A percentile compares a stretch with the other conserved stretches of the same genome.
phyloP scores from a whole-genome alignment of 2,113 vertebrate species.

The Ondatra zibethicus region DNA sequence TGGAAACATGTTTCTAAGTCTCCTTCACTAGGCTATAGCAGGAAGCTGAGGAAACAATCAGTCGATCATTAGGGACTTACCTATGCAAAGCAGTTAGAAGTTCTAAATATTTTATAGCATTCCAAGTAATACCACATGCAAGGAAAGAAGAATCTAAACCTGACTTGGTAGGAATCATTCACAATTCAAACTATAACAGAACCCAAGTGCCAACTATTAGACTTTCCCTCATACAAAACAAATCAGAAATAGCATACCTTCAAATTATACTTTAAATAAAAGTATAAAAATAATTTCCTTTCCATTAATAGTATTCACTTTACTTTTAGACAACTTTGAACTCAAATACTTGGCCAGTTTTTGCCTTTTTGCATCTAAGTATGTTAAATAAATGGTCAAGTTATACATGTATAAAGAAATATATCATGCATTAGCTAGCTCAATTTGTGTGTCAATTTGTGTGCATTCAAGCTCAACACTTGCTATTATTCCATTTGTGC shows the following conservation, averaged over 20 bases:
- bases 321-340: not conserved
- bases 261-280: slow-evolving; percentile 5
- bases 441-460: slow-evolving; percentile 53
- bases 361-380: not conserved
- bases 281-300: not conserved
- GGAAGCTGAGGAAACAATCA: not conserved
- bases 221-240: not conserved
- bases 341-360: not conserved
- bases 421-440: not conserved
- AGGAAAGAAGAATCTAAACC: not conserved
- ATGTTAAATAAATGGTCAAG: not conserved
- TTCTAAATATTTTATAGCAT: not conserved
- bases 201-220: not conserved
- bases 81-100: not conserved
- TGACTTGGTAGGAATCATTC: not conserved
- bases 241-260: not conserved
- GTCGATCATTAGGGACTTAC: no score
- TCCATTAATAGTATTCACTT: not conserved
- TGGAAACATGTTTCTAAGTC: not conserved
- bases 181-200: not conserved
- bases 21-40: no score
- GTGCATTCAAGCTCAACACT: slow-evolving; percentile 16
- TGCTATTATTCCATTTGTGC: not conserved
- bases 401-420: slow-evolving; percentile 33
- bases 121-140: not conserved